Percentiles rank a stretch among this genome's conserved stretches.
These are phyloP conservation scores for Drosophila chauvacae DNA, from an alignment of 1,140 invertebrate species.

Conservation along the genomic window DNA sequence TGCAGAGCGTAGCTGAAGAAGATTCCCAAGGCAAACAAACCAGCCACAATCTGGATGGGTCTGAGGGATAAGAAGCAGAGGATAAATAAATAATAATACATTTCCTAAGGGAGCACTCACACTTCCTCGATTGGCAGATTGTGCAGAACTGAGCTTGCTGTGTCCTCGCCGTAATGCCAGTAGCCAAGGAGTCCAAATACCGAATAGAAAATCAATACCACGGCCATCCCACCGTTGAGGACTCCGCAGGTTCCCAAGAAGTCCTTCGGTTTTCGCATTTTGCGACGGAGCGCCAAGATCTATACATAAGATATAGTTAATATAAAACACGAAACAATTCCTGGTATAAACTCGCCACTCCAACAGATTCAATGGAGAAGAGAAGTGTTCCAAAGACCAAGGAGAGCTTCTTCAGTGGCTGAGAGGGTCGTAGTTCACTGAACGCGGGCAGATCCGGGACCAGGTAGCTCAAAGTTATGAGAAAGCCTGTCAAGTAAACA, in stretches of 20 bases:
- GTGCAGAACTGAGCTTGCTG: slow-evolving; percentile 38
- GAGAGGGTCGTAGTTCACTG: slow-evolving; percentile 24
- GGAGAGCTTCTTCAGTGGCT: slow-evolving; percentile 21
- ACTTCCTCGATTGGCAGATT: slow-evolving; percentile 48
- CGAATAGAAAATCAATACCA: slow-evolving; percentile 40
- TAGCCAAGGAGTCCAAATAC: slow-evolving; percentile 60
- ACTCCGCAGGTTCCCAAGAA: slow-evolving; percentile 55
- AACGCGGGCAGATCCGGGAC: slow-evolving; percentile 37
- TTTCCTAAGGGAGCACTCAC: slow-evolving; percentile 7
- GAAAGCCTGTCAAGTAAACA: slow-evolving; percentile 12
- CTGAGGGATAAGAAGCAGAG: slow-evolving; percentile 3
- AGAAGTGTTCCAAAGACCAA: slow-evolving; percentile 56
- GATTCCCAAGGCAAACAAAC: slow-evolving; percentile 44
- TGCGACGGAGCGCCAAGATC: slow-evolving; percentile 39
- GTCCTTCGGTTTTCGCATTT: slow-evolving; percentile 41
- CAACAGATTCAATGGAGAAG: slow-evolving; percentile 55
- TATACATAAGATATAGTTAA: background rate
- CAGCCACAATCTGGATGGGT: slow-evolving; percentile 17
- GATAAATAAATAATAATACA: background rate
- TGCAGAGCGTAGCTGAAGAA: slow-evolving; percentile 53
- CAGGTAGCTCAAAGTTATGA: slow-evolving; percentile 31
- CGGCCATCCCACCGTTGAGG: slow-evolving; percentile 51
- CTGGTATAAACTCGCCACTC: slow-evolving; percentile 42
- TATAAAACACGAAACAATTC: background rate
- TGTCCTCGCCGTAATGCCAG: slow-evolving; percentile 52